These are phyloP conservation scores for Nycticryphes semicollaris DNA, from an alignment of 2,113 vertebrate species.

Conservation along the genomic window DNA sequence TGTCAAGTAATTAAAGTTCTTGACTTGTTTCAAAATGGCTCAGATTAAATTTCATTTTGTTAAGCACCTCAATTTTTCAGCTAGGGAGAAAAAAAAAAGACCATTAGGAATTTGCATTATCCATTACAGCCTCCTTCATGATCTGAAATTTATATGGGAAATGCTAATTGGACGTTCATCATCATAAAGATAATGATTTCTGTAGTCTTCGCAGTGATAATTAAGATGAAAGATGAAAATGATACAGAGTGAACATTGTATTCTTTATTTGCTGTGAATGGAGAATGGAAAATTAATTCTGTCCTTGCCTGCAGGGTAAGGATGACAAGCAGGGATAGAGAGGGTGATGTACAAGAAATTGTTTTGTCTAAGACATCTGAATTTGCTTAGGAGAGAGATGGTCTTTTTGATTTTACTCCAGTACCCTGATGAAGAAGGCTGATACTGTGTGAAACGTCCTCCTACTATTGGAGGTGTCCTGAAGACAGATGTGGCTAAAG, in stretches of 20 bases:
- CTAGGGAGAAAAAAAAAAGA: conserved; percentile 64
- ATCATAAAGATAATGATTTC: conserved; percentile 80
- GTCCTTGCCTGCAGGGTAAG: conserved; percentile 35
- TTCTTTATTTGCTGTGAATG: conserved; percentile 66
- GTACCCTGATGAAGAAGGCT: background rate
- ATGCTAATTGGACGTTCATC: conserved; percentile 80
- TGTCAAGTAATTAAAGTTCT: conserved; percentile 79
- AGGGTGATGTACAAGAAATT: background rate
- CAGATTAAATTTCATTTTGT: conserved; percentile 80
- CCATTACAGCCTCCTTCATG: conserved; percentile 74
- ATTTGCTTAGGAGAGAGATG: conserved; percentile 2
- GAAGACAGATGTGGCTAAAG: conserved; percentile 31
- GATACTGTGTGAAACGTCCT: background rate
- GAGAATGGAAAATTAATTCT: conserved; percentile 57
- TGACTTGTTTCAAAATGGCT: conserved; percentile 75
- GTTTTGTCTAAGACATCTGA: background rate
- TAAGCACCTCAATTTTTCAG: conserved; percentile 79
- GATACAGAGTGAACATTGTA: conserved; percentile 65
- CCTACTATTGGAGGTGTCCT: background rate
- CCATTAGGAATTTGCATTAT: conserved; percentile 78
- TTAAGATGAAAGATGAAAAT: conserved; percentile 81
- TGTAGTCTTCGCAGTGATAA: conserved; percentile 76
- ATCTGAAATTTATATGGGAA: conserved; percentile 82
- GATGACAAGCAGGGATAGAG: background rate
- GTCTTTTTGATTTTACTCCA: background rate